phyloP scores from a whole-genome alignment of 2,888 invertebrate species.

The Scaptodrosophila latifasciaeformis region DNA sequence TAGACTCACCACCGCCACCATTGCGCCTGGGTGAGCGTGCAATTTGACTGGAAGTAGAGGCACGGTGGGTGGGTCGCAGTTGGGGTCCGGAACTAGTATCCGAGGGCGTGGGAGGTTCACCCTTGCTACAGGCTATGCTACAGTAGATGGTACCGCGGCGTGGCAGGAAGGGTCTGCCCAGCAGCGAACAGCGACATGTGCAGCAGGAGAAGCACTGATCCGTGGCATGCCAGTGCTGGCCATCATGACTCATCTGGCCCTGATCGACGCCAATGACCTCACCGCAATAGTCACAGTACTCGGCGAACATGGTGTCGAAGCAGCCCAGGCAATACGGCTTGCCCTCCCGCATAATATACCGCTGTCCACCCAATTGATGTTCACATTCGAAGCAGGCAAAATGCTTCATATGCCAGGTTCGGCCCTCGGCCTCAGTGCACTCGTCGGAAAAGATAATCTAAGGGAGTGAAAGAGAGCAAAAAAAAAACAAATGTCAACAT shows the following conservation, averaged over 20 bases:
- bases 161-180: constrained; percentile 94
- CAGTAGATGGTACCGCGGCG: constrained; percentile 95
- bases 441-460: constrained; percentile 98
- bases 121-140: constrained; percentile 94
- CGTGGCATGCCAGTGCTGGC: constrained; percentile 98
- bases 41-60: constrained; percentile 74
- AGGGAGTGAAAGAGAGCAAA: background rate
- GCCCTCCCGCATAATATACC: constrained; percentile 98
- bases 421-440: constrained; percentile 98
- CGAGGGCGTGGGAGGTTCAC: constrained; percentile 90
- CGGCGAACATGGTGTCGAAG: constrained; percentile 96
- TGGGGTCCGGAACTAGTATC: constrained; percentile 85
- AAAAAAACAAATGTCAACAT: background rate
- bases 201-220: constrained; percentile 96
- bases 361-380: constrained; percentile 94
- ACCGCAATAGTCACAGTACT: constrained; percentile 97
- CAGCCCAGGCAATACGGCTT: constrained; percentile 95
- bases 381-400: constrained; percentile 98
- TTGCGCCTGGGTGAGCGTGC: constrained; percentile 76
- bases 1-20: constrained; percentile 23
- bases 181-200: constrained; percentile 83
- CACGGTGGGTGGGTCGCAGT: constrained; percentile 76
- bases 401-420: constrained; percentile 99
- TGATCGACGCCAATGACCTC: constrained; percentile 97
- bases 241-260: constrained; percentile 98